Percentiles rank a stretch among this genome's conserved stretches.
Conservation (phyloP, 2,797 vertebrate genomes). For the Crenuchus spilurus region DNA sequence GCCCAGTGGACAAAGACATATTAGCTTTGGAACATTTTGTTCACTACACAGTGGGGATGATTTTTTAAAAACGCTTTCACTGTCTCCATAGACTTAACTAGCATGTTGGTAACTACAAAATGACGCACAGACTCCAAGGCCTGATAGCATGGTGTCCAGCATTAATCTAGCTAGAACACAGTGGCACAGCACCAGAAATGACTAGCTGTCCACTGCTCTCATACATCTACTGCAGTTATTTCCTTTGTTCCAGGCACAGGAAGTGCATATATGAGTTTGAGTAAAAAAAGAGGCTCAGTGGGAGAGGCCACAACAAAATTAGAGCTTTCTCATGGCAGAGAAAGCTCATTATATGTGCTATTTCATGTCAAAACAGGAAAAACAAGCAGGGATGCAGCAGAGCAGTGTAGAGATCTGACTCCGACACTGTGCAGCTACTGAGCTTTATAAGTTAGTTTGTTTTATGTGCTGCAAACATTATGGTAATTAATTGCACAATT, state of each 20-base stretch:
- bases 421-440: not conserved
- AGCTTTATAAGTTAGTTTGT: not conserved
- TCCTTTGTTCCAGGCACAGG: not conserved
- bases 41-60: no score
- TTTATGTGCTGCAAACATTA: not conserved
- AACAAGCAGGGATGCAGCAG: slow-evolving; percentile 9
- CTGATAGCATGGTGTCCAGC: not conserved
- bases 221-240: not conserved
- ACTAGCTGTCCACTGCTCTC: not conserved
- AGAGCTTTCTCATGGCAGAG: slow-evolving; percentile 18
- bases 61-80: no score
- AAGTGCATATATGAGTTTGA: not conserved
- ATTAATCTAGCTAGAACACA: not conserved
- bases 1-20: no score
- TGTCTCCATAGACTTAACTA: not conserved
- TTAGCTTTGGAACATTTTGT: no score
- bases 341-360: slow-evolving; percentile 31
- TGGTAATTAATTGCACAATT: no score
- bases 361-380: slow-evolving; percentile 29
- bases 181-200: not conserved
- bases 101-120: not conserved
- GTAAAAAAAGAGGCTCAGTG: slow-evolving; percentile 11
- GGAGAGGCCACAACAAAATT: slow-evolving; percentile 7
- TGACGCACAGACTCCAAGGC: not conserved
- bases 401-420: not conserved